A percentile compares a stretch with the other conserved stretches of the same genome.
Evolutionary conservation across 2,888 invertebrate genomes (phyloP).

Genomic region (Tigriopus californicus): DNA sequence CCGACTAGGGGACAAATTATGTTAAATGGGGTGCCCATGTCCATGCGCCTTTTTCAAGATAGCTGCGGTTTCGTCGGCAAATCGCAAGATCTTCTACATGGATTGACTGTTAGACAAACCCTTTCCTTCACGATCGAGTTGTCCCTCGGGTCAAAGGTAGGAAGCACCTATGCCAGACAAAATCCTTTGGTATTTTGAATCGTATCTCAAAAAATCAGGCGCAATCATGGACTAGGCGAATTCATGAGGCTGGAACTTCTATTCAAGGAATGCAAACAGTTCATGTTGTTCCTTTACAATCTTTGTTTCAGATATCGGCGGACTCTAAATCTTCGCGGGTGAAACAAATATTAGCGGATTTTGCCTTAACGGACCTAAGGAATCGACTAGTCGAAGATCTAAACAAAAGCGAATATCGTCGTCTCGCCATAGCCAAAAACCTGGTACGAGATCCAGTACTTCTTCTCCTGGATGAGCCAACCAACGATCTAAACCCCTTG

Average conservation of each 20-base stretch:
- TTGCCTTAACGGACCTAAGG: conserved; percentile 77
- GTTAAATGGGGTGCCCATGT: conserved; percentile 66
- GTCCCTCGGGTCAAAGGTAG: conserved; percentile 40
- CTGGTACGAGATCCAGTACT: conserved; percentile 87
- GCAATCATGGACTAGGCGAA: too few relatives aligned
- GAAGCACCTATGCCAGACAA: too few relatives aligned
- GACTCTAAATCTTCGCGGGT: conserved; percentile 37
- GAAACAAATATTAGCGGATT: conserved; percentile 74
- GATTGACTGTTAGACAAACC: conserved; percentile 71
- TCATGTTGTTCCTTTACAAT: too few relatives aligned
- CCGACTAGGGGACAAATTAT: conserved; percentile 71
- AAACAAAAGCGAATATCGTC: conserved; percentile 68
- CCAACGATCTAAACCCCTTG: conserved; percentile 79
- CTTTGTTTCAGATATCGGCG: background rate
- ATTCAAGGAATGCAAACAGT: too few relatives aligned
- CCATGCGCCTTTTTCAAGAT: conserved; percentile 54
- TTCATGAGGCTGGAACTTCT: too few relatives aligned
- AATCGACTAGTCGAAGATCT: conserved; percentile 62
- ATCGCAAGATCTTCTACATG: conserved; percentile 59
- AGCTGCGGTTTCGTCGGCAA: conserved; percentile 76
- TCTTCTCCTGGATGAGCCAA: conserved; percentile 76
- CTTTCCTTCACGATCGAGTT: conserved; percentile 49
- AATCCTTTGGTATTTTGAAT: too few relatives aligned
- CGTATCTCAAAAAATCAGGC: too few relatives aligned
- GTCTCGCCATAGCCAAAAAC: conserved; percentile 77